phyloP scores from a whole-genome alignment of 2,113 vertebrate genomes.

The Brienomyrus brachyistius region DNA sequence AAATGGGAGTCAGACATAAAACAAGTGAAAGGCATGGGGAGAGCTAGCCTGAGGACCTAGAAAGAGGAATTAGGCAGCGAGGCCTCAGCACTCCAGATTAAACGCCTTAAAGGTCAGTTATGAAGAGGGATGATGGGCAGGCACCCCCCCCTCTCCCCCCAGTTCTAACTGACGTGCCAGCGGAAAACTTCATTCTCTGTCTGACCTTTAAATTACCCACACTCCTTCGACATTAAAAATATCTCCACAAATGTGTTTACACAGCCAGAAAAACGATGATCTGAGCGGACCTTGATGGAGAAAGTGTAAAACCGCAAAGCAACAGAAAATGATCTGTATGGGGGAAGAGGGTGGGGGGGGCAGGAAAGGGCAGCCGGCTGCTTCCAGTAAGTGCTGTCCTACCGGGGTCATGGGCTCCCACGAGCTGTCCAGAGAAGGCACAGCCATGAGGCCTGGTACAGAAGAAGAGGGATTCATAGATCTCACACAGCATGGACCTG shows the following conservation, averaged over 20 bases:
- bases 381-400: neutral
- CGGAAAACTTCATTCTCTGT: constrained; percentile 3
- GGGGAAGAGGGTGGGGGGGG: neutral
- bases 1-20: neutral
- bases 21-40: neutral
- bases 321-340: neutral
- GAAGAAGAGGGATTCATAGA: neutral
- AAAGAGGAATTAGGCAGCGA: neutral
- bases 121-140: neutral
- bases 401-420: neutral
- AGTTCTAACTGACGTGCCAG: neutral
- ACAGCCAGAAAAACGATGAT: neutral
- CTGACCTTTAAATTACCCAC: constrained; percentile 19
- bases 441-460: neutral
- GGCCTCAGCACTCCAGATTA: neutral
- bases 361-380: neutral
- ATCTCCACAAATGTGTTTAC: constrained; percentile 11
- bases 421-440: neutral
- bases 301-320: neutral
- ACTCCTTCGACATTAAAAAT: neutral
- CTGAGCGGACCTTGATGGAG: neutral
- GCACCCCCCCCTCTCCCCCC: neutral
- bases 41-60: neutral
- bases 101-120: constrained; percentile 13
- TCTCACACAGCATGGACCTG: neutral